Evolutionary conservation across 2,797 vertebrate genomes (phyloP).

Genomic region (Astyanax mexicanus): DNA sequence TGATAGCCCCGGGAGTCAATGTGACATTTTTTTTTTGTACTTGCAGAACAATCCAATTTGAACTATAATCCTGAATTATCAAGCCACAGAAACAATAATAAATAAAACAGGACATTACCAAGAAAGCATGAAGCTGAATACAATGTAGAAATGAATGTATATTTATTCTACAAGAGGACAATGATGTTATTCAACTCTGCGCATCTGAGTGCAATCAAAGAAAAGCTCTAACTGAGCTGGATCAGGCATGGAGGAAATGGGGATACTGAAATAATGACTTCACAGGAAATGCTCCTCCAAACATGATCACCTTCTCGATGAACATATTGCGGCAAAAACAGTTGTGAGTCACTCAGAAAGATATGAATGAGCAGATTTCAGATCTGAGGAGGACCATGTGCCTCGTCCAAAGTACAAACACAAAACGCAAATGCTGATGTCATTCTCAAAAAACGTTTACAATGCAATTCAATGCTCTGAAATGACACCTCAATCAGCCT

Average conservation of each 20-base stretch:
- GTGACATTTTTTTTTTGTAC: no score
- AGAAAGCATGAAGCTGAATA: not conserved
- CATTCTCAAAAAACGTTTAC: not conserved
- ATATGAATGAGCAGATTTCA: not conserved
- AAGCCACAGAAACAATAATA: not conserved
- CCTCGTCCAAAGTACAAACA: conserved; percentile 10
- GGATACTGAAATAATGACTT: conserved; percentile 22
- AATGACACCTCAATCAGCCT: not conserved
- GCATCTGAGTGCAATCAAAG: not conserved
- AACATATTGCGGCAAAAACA: conserved; percentile 1
- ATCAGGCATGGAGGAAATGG: conserved; percentile 24
- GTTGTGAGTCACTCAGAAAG: not conserved
- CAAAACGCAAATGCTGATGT: not conserved
- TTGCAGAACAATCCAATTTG: not conserved
- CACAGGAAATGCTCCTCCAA: conserved; percentile 34
- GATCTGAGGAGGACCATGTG: not conserved
- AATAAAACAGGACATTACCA: not conserved
- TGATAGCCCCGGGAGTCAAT: no score
- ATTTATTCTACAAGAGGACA: not conserved
- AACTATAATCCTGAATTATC: not conserved
- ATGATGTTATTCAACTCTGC: conserved; percentile 7
- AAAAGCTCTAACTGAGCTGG: not conserved
- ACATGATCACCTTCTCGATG: conserved; percentile 38
- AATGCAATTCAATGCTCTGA: not conserved
- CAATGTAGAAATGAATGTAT: not conserved